Evolutionary conservation across 2,113 vertebrate species (phyloP), one percentile per base, ranked within the genome.

Genomic region (Philantomba maxwellii): DNA sequence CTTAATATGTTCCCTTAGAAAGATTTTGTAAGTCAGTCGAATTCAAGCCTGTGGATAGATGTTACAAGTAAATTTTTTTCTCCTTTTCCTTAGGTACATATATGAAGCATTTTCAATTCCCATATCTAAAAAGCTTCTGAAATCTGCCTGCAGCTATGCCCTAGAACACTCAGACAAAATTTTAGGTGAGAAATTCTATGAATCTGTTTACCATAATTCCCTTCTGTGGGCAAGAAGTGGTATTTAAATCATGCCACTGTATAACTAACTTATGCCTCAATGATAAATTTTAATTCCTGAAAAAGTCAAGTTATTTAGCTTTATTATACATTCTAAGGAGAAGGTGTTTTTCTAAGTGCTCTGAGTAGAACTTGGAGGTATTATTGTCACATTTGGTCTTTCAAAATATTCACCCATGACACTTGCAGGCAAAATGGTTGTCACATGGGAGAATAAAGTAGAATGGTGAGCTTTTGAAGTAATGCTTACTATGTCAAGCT

Each of bases 161-260:
- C 90, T 97, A 60, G 36, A 96, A 96, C 82, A 91, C n/a, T 53
- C 81, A 88, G 87, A 88, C 93, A 93, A 53, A 70, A 49, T 89
- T 95, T 94, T 78, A 91, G 95, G 85, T 43, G 73, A 73, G 85
- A 96, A 97, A 96, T 84, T 88, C 96, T 91, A 88, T 94, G 96
- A 95, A 97, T 91, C 60, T 96, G 91, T 96, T 97, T 96, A 97
- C 92, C 39, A 36, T 96, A 96, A 97, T 95, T 98, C 92, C 33
- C 77, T 88, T 96, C 73, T 77, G 64, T 89, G 78, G 86, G 82
- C 36, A 89, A 96, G 58, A 91, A 75, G 43, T 93, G 49, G n/a
- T 58, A 94, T 96, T 95, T 95, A 94, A 96, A 92, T 93, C 55
- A 89, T 77, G 66, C 36, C 78, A 78, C 91, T 88, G 55, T 90